These are phyloP conservation scores for Hyposoter dolosus DNA, from an alignment of 2,888 invertebrate genomes.

Conservation along the genomic window DNA sequence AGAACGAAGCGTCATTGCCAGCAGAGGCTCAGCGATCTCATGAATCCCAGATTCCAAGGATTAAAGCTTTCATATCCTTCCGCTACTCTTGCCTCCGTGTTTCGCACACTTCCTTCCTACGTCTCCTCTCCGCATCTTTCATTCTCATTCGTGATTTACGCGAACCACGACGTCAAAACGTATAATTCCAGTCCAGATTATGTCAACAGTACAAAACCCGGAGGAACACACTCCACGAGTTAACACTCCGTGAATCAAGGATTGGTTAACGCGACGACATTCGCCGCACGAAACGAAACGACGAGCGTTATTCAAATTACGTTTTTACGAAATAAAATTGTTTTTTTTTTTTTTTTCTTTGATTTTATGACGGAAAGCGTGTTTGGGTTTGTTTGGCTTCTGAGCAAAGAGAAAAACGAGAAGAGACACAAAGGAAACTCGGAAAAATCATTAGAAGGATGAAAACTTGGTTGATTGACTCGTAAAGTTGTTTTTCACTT, in stretches of 20 bases:
- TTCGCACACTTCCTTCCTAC: constrained; percentile 39
- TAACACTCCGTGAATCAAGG: constrained; percentile 74
- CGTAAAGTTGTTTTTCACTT: not conserved
- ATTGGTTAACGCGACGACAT: constrained; percentile 70
- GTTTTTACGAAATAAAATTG: not conserved
- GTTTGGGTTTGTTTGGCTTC: not conserved
- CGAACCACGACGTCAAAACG: constrained; percentile 56
- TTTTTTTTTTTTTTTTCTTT: no score
- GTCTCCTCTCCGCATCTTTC: constrained; percentile 67
- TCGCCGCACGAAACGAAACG: no score
- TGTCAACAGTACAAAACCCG: constrained; percentile 73
- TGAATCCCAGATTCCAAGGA: constrained; percentile 83
- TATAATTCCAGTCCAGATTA: constrained; percentile 74
- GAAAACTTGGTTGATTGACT: not conserved
- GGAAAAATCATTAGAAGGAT: not conserved
- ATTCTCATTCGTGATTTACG: constrained; percentile 73
- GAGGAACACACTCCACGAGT: constrained; percentile 31
- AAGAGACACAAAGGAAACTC: not conserved
- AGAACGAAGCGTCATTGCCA: constrained; percentile 59
- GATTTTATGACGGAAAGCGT: no score
- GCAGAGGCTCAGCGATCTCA: constrained; percentile 75
- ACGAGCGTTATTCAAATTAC: not conserved
- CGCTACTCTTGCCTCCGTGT: constrained; percentile 17
- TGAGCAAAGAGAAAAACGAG: no score
- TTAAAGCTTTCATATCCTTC: constrained; percentile 75